phyloP scores from a whole-genome alignment of 2,888 invertebrate genomes.

The Laspeyria flexula region DNA sequence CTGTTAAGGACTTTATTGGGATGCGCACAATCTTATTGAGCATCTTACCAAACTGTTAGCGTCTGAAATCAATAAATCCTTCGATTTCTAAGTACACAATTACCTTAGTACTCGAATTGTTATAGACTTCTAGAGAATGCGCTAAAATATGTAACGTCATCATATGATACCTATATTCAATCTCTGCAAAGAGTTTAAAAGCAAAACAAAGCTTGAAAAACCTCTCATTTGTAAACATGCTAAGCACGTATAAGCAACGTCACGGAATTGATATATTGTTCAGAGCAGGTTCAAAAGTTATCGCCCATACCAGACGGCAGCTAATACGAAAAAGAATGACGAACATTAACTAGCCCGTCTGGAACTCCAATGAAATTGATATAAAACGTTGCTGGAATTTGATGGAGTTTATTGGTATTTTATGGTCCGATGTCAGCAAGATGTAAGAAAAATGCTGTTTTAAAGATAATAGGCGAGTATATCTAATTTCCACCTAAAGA shows the following conservation, averaged over 20 bases:
- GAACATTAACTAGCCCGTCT: constrained; percentile 35
- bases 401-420: constrained; percentile 1
- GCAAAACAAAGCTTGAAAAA: constrained; percentile 8
- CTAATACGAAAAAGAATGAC: constrained; percentile 38
- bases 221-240: constrained; percentile 30
- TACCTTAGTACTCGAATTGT: background rate
- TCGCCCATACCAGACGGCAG: constrained; percentile 35
- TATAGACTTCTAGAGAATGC: background rate
- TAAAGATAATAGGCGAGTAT: no score
- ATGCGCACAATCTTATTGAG: constrained; percentile 23
- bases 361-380: constrained; percentile 22
- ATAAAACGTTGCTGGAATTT: constrained; percentile 18
- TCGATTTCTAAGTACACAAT: background rate
- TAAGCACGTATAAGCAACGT: constrained; percentile 44
- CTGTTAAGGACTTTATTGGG: constrained; percentile 38
- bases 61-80: background rate
- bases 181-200: constrained; percentile 1
- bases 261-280: constrained; percentile 39
- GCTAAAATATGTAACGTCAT: no score
- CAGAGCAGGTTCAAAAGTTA: constrained; percentile 41
- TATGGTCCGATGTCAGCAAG: background rate
- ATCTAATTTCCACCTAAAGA: no score
- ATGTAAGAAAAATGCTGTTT: background rate
- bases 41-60: background rate
- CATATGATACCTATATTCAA: no score